Base-by-base conservation (phyloP, 2,888 invertebrate species). In the Atherix ibis region DNA sequence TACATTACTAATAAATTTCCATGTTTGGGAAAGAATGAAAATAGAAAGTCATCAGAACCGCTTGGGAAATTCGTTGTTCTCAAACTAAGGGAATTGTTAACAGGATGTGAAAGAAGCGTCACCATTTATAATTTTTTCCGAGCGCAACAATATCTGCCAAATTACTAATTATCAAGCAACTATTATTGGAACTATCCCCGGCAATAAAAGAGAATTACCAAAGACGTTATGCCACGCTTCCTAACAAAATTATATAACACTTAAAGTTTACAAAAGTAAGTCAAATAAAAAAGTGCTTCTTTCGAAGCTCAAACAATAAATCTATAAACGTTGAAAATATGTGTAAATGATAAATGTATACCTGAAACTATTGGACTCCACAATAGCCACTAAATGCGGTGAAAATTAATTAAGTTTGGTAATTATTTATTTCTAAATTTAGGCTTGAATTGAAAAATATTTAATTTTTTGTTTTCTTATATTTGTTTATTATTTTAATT, bases 41-140 rank as follows among this genome's bases (percentile, higher is more conserved):
- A 17, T 12, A 22, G 36, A 38, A 18, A 36, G 34, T 30, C 33
- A 19, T 42, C 43, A 36, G 36, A 39, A 18, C 45, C 27, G 30
- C 31, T 48, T 10, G 16, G 34, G 26, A 44, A 50, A 39, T 36
- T 30, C 28, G 47, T 50, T 36, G 44, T 47, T 17, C 35, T 46
- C 14, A 48, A 46, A 34, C 39, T 51, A 4, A 29, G 44, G n/a
- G 44, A 48, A 27, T 46, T 42, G 35, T 49, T 33, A 38, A 37
- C 38, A 24, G 34, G 38, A 14, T 36, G 37, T 22, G 44, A 43
- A 37, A 42, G 45, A 38, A 45, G 34, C 39, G 36, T 47, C n/a
- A 48, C 43, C 12, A 47, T 42, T 9, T 46, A 46, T 31, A 46
- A 46, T 31, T 47, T 47, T 38, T 46, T 36, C 46, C 47, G 9